These are phyloP conservation scores for Meandrina meandrites DNA, from an alignment of 92 coral and sea anemone genomes.

Conservation along the genomic window DNA sequence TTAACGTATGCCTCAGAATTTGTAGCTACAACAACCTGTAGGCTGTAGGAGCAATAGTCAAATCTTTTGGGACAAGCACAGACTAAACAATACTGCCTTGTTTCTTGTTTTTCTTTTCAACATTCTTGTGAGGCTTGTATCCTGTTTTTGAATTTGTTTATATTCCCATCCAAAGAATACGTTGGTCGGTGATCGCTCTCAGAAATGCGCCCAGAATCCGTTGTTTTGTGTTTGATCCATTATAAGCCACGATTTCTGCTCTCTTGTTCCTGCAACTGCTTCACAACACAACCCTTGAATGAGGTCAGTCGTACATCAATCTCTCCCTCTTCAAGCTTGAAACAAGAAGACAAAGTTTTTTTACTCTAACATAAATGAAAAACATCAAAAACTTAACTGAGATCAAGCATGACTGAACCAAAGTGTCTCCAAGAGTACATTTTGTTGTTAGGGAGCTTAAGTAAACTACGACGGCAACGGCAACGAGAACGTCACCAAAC, in stretches of 20 bases:
- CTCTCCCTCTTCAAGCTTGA: slow-evolving; percentile 82
- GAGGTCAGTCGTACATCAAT: slow-evolving; percentile 79
- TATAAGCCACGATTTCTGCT: slow-evolving; percentile 31
- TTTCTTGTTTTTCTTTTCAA: not conserved
- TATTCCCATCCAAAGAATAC: not conserved
- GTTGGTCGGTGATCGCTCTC: not conserved
- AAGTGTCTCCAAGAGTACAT: too few relatives aligned
- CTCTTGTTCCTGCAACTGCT: slow-evolving; percentile 67
- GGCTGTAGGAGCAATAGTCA: not conserved
- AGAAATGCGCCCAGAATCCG: not conserved
- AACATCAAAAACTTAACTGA: not conserved
- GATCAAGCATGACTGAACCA: too few relatives aligned
- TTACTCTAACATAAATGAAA: not conserved
- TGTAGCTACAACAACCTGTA: not conserved
- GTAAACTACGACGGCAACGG: too few relatives aligned
- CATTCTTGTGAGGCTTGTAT: not conserved
- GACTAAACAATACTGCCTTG: not conserved
- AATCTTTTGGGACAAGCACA: not conserved
- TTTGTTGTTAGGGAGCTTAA: too few relatives aligned
- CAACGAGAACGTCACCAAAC: too few relatives aligned
- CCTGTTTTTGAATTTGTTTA: not conserved
- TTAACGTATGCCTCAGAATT: too few relatives aligned
- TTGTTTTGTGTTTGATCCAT: not conserved
- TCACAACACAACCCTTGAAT: slow-evolving; percentile 81
- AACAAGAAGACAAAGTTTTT: not conserved